Percentiles rank a stretch among this genome's conserved stretches.
Conservation (phyloP, 2,888 invertebrate species). For the Sussaba pulchella region DNA sequence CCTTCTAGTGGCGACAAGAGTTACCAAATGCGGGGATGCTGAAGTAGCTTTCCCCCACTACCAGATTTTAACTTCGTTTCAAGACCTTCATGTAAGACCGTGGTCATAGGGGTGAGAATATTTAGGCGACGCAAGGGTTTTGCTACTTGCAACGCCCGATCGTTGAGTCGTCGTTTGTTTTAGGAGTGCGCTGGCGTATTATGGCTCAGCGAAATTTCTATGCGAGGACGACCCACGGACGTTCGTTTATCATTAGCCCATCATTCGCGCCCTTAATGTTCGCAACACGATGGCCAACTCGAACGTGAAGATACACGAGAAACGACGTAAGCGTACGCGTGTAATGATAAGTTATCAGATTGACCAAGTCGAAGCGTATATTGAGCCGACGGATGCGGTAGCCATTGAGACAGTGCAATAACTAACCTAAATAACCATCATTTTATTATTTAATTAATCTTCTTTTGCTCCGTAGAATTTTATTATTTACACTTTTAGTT, state of each 20-base stretch:
- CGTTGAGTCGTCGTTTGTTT: slow-evolving; percentile 41
- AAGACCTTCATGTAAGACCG: too few species aligned
- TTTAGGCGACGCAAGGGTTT: slow-evolving; percentile 24
- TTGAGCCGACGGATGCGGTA: slow-evolving; percentile 71
- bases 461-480: too few species aligned
- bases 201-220: slow-evolving; percentile 51
- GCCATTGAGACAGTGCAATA: slow-evolving; percentile 78
- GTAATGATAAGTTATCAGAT: slow-evolving; percentile 68
- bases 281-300: slow-evolving; percentile 1
- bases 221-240: not conserved
- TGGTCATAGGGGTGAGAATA: too few species aligned
- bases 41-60: too few species aligned
- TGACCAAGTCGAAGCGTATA: slow-evolving; percentile 64
- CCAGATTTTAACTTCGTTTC: too few species aligned
- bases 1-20: too few species aligned
- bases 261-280: not conserved
- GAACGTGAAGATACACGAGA: not conserved
- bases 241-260: not conserved
- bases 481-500: too few species aligned
- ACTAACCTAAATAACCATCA: slow-evolving; percentile 41
- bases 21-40: too few species aligned
- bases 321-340: slow-evolving; percentile 10
- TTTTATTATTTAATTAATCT: too few species aligned
- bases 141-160: slow-evolving; percentile 33
- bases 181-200: slow-evolving; percentile 75